Conservation (phyloP, 2,797 vertebrate genomes). For the Rhynchonycteris naso region DNA sequence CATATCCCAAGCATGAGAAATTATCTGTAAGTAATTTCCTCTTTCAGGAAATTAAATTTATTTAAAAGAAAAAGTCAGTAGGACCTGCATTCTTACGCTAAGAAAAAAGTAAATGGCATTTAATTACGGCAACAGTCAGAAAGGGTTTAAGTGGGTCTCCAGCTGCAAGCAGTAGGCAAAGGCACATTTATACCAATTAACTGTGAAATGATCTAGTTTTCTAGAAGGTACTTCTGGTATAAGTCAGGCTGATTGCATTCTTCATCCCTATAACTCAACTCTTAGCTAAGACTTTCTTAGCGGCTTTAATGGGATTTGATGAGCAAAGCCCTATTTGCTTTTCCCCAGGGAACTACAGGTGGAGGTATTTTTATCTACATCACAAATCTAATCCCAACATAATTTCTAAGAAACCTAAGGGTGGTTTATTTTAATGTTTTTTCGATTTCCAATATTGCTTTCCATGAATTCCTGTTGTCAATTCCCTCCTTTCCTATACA, state of each 20-base stretch:
- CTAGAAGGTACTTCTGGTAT: slow-evolving; percentile 57
- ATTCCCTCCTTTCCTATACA: not conserved
- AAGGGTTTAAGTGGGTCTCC: slow-evolving; percentile 78
- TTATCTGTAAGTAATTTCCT: slow-evolving; percentile 77
- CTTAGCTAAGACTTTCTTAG: slow-evolving; percentile 57
- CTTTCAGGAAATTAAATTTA: slow-evolving; percentile 73
- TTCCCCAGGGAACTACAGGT: slow-evolving; percentile 12
- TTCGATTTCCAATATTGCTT: not conserved
- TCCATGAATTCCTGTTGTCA: not conserved
- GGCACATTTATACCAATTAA: slow-evolving; percentile 80
- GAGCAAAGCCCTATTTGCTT: slow-evolving; percentile 29
- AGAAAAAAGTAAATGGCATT: slow-evolving; percentile 84
- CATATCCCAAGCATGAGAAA: slow-evolving; percentile 73
- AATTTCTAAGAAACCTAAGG: slow-evolving; percentile 36
- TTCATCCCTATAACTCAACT: slow-evolving; percentile 20
- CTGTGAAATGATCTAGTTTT: slow-evolving; percentile 64
- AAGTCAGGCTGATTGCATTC: slow-evolving; percentile 57
- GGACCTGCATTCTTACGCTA: slow-evolving; percentile 77
- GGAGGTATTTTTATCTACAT: slow-evolving; percentile 44
- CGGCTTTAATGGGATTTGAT: slow-evolving; percentile 55
- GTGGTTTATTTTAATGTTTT: slow-evolving; percentile 15
- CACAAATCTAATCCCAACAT: slow-evolving; percentile 39
- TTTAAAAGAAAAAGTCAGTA: slow-evolving; percentile 80
- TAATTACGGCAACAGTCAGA: slow-evolving; percentile 82
- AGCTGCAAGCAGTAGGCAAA: slow-evolving; percentile 77